These are phyloP conservation scores for Drosophila sturtevanti DNA, from an alignment of 1,140 invertebrate genomes.

Conservation along the genomic window DNA sequence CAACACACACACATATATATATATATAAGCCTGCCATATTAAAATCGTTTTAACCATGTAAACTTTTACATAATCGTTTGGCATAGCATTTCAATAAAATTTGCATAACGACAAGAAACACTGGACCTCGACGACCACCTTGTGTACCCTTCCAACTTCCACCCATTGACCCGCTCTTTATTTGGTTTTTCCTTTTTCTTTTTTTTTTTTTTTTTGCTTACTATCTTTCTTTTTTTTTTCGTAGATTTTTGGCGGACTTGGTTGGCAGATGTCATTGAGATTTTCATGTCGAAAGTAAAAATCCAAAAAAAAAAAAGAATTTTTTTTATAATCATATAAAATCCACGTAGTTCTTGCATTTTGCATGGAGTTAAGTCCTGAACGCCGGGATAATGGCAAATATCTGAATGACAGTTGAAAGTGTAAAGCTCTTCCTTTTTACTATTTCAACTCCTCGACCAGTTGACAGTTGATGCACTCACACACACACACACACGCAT, in stretches of 20 bases:
- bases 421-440: slow-evolving; percentile 49
- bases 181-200: background rate
- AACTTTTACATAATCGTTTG: slow-evolving; percentile 71
- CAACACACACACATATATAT: too few species aligned
- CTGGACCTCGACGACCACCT: background rate
- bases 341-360: slow-evolving; percentile 3
- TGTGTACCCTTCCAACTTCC: background rate
- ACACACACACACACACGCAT: background rate
- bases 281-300: slow-evolving; percentile 18
- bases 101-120: slow-evolving; percentile 57
- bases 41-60: slow-evolving; percentile 48
- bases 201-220: too few species aligned
- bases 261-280: slow-evolving; percentile 51
- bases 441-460: slow-evolving; percentile 28
- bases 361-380: slow-evolving; percentile 7
- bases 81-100: slow-evolving; percentile 72
- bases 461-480: slow-evolving; percentile 18
- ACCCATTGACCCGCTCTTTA: too few species aligned
- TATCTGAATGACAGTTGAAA: slow-evolving; percentile 48
- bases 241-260: background rate
- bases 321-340: background rate
- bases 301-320: background rate
- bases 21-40: slow-evolving; percentile 20
- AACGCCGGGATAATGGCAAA: background rate
- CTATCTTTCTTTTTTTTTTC: background rate